These are phyloP conservation scores for Podilymbus podiceps DNA, from an alignment of 2,113 vertebrate species.

Conservation along the genomic window DNA sequence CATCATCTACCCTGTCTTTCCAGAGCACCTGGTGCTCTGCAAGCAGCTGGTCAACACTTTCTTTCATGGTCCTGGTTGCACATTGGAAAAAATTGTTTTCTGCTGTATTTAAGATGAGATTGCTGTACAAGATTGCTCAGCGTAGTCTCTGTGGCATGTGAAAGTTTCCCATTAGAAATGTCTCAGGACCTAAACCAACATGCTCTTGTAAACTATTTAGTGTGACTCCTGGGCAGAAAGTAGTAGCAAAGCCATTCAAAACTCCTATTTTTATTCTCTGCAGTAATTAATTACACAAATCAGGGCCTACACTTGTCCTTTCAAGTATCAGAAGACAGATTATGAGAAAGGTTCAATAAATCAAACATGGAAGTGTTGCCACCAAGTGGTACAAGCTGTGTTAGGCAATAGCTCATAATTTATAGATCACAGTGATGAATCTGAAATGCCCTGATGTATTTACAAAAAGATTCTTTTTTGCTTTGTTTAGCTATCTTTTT, in stretches of 20 bases:
- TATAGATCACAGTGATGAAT: not conserved
- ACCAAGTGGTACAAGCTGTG: constrained; percentile 73
- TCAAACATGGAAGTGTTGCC: constrained; percentile 78
- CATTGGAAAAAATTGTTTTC: not conserved
- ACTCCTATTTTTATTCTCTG: not conserved
- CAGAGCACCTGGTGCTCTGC: not conserved
- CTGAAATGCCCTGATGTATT: not conserved
- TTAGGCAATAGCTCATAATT: constrained; percentile 55
- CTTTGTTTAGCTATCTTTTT: not conserved
- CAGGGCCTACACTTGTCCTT: not conserved
- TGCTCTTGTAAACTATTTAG: not conserved
- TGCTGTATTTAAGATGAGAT: not conserved
- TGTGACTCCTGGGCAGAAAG: not conserved
- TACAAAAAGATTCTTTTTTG: not conserved
- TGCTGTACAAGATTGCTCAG: not conserved
- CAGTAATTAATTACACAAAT: constrained; percentile 18
- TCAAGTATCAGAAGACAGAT: constrained; percentile 38
- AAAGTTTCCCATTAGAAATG: not conserved
- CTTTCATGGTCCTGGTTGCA: not conserved
- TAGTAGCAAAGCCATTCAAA: not conserved
- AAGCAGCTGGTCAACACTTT: not conserved
- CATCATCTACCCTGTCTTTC: not conserved
- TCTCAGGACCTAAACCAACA: not conserved
- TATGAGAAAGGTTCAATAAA: constrained; percentile 65
- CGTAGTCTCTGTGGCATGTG: not conserved